Base-by-base conservation (phyloP, 2,113 vertebrate species). In the Corythornis madagascariensis region DNA sequence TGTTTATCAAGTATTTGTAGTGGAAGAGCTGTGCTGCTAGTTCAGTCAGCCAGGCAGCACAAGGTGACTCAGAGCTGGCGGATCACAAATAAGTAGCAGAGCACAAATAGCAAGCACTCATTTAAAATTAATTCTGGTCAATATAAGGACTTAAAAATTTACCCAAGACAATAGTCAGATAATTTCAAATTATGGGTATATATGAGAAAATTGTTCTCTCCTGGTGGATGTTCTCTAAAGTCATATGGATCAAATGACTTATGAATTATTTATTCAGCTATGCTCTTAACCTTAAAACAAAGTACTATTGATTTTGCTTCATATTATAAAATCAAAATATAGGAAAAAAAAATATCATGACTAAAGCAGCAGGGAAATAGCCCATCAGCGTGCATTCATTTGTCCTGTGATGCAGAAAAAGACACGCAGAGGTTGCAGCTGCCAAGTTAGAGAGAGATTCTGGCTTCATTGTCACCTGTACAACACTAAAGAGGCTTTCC, bases 81-180 rank as follows among this genome's bases (percentile, higher is more conserved):
- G 60, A 43, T 66, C 82, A 86, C 67, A 40, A 43, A 40, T 8
- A 59, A 83, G 48, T 0, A 83, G 76, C 38, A 72, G 14, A 57
- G 63, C 63, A 50, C 67, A 55, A 89, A 90, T 0, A 82, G 55
- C 22, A 42, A 85, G 45, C 4, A 4, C 11, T 76, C 77, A 59
- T 79, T 82, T 88, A 31, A 75, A 90, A 92, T 93, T 73, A 92
- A 50, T 40, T 67, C 76, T 86, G 82, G 42, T 95, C 82, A 66
- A 94, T 86, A 55, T 0, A 43, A 71, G 11, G 47, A 42, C 82
- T 80, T 89, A 31, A 91, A 88, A 83, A 71, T 73, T 88, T 71
- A 89, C 75, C 56, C 82, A 66, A 88, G 90, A 82, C 63, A 89
- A 73, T 24, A 56, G 71, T 38, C 22, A 10, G 56, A 73, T 83